Evolutionary conservation across 53 echinoderm and acorn worm genomes (phyloP), one percentile per base, ranked within the genome.

Genomic region (Antedon mediterranea): DNA sequence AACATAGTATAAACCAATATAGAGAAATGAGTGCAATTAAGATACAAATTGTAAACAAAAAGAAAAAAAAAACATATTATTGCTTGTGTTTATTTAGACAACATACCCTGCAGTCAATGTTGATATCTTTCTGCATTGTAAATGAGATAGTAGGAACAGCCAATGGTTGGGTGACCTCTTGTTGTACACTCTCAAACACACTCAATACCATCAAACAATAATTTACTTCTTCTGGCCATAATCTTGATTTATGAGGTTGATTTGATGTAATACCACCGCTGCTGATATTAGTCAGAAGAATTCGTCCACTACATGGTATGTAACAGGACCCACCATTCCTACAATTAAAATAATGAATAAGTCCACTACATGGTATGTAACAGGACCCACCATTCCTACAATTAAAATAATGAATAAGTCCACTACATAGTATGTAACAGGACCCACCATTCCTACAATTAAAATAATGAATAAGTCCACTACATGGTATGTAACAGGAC

Each of bases 191-290:
- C 74, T 81, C 80, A 9, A 84, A 88, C 71, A 78, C 79, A 0
- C 86, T 88, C 79, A 91, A 76, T 31, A 91, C 84, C 91, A 87
- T 87, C 29, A 91, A 85, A 71, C 91, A 91, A 86, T 91, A 88
- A 33, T 82, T 72, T 29, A 30, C 23, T 9, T 87, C 81, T 4
- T 85, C 91, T 9, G 32, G 72, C 32, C 88, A 88, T 74, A 11
- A 91, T 79, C 11, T 88, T 88, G 23, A 31, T 76, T 29, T 83
- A 84, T 71, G 86, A 74, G 71, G 81, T 43, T 23, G 88, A 88
- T 18, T 88, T 88, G 28, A 91, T 73, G 30, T 83, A 83, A 1
- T 88, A 81, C 26, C 86, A 84, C 57, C 57, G 23, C 57, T 57
- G 3, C 77, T 79, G 14, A 81, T 75, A 33, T 88, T 72, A 71